Evolutionary conservation across 2,113 vertebrate species (phyloP), one percentile per base, ranked within the genome.

Genomic region (Porphyrio hochstetteri): DNA sequence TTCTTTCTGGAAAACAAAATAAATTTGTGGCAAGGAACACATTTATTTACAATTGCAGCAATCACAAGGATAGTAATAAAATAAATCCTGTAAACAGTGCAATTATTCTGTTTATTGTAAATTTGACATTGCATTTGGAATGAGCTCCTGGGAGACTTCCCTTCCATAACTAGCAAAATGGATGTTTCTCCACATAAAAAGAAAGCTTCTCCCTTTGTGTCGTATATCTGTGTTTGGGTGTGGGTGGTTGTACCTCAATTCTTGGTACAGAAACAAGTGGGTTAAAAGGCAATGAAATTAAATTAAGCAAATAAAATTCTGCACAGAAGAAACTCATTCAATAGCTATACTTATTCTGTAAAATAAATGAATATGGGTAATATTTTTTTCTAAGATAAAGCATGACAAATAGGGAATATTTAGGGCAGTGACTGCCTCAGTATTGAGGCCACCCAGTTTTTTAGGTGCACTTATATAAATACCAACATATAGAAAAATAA

Each of bases 31-130:
- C 84, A 83, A 60, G 57, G 40, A 92, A 31, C 31, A 61, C 72
- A 84, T 95, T 95, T 95, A 94, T 95, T 96, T 97, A 86, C 86
- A 94, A 86, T 68, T 93, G 48, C 19, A 92, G 84, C 48, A 82
- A 95, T 95, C 93, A 85, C 65, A 82, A 84, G 28, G 27, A 88
- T 92, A 93, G 46, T 59, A 90, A 92, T 86, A 95, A 96, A 95
- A 94, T 80, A 92, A 96, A 82, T 91, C n/a, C 65, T 92, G 69
- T 78, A 90, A 94, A 88, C 31, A 92, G 24, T 64, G 72, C 7
- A 91, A 92, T 97, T 96, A 86, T 86, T 93, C 90, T 94, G 90
- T 92, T 96, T 96, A 95, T 95, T 95, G 88, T 94, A 96, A 96
- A 94, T 42, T 90, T 89, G 82, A 93, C 86, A 76, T 93, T 79